These are phyloP conservation scores for Propithecus deckenii DNA, from an alignment of 2,797 vertebrate species.

Conservation along the genomic window DNA sequence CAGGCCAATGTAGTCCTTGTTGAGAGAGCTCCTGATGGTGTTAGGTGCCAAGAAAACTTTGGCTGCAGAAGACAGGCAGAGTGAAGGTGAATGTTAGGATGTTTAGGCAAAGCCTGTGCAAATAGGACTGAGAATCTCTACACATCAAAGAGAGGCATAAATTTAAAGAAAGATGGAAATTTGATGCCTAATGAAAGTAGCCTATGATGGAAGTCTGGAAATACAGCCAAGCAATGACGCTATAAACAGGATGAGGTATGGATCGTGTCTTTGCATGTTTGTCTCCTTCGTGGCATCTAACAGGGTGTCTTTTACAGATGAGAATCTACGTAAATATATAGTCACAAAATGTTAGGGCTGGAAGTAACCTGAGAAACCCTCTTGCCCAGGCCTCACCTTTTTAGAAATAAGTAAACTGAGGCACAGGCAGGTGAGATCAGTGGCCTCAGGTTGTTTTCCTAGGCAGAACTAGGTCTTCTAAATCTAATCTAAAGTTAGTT, in stretches of 20 bases:
- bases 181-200: background rate
- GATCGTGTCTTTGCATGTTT: background rate
- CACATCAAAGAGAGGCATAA: background rate
- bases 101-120: background rate
- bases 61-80: background rate
- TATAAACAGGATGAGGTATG: background rate
- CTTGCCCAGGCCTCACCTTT: background rate
- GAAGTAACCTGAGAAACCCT: background rate
- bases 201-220: background rate
- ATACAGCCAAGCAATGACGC: background rate
- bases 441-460: background rate
- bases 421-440: too few species aligned
- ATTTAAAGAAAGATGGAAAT: background rate
- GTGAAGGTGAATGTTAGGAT: background rate
- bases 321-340: background rate
- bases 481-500: background rate
- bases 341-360: background rate
- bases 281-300: background rate
- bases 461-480: background rate
- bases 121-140: background rate
- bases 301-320: background rate
- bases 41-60: background rate
- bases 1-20: background rate
- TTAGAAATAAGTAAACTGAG: background rate
- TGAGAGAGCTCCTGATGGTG: background rate